Base-by-base conservation (phyloP, 2,888 invertebrate genomes). In the Tachina fera region DNA sequence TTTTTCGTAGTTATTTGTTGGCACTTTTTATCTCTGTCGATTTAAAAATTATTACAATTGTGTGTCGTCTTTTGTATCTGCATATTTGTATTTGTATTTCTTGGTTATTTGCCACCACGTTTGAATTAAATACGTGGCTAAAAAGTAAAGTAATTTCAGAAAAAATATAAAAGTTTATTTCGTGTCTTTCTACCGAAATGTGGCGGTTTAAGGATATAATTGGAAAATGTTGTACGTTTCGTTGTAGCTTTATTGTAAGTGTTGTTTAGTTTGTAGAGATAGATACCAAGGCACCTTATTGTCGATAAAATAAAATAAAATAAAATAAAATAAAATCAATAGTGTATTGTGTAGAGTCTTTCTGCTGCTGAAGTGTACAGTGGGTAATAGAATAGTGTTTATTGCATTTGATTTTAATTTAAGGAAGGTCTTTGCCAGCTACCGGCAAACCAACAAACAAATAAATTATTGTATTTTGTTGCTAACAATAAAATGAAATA, bases 291-390 rank as follows among this genome's bases (percentile, higher is more conserved):
- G 67, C 65, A 79, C 61, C 53, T 72, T 75, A 63, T 47, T 79
- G 68, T 67, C 75, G 83, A 31, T 3, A 2, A 31, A 31, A 79
- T 83, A 76, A 75, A 86, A 79, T 3, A 2, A 31, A 31, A 79
- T 83, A 76, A 75, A 86, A 79, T 83, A 76, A 75, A 86, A 82
- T 79, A 86, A 83, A 86, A 86, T 83, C 83, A 79, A 83, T 86
- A 86, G 49, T 67, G 68, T 61, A 60, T 75, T 65, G 41, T 71
- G 22, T 74, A 70, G 67, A 53, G 19, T 41, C 53, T 16, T 72
- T 56, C 4, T 68, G 16, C 8, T 11, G 41, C 47, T 1, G n/a
- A 67, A 51, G 68, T 9, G 10, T 39, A 71, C 79, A 65, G 79
- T 82, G 75, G 31, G 61, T 51, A 39, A 56, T 41, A n/a, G n/a